Evolutionary conservation across 2,888 invertebrate genomes (phyloP).

Genomic region (Bugulina stolonifera): DNA sequence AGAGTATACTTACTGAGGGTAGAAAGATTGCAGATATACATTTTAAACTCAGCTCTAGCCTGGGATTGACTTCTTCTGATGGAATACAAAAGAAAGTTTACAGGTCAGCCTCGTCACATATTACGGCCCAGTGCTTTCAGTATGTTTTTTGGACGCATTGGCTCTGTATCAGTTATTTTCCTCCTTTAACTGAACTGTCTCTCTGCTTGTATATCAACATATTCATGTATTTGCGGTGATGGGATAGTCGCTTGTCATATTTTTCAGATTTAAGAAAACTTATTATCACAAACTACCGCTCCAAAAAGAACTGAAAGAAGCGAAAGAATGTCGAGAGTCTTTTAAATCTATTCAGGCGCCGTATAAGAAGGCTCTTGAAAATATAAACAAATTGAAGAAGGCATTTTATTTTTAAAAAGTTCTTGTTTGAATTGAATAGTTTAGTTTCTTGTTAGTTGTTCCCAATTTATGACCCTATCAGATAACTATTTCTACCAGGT

Average conservation of each 20-base stretch:
- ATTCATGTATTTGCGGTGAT: no score
- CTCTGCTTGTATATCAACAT: no score
- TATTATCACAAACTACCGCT: slow-evolving; percentile 23
- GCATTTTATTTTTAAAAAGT: background rate
- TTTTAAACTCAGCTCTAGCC: background rate
- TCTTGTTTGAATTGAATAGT: background rate
- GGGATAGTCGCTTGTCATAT: no score
- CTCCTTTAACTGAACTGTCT: no score
- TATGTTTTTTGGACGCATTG: no score
- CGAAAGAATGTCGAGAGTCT: slow-evolving; percentile 4
- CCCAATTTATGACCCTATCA: background rate
- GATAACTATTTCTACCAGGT: background rate
- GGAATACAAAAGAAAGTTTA: background rate
- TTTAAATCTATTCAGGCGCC: slow-evolving; percentile 19
- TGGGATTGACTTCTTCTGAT: background rate
- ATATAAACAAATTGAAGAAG: slow-evolving; percentile 12
- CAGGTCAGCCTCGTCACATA: no score
- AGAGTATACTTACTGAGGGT: slow-evolving; percentile 5
- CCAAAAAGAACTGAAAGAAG: slow-evolving; percentile 13
- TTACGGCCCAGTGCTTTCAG: no score
- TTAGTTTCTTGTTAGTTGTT: background rate
- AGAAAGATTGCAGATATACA: background rate
- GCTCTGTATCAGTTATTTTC: no score
- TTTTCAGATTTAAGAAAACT: background rate
- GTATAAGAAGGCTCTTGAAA: slow-evolving; percentile 17